Evolutionary conservation across 2,797 vertebrate genomes (phyloP).

Genomic region (Euphonia xanthogaster): DNA sequence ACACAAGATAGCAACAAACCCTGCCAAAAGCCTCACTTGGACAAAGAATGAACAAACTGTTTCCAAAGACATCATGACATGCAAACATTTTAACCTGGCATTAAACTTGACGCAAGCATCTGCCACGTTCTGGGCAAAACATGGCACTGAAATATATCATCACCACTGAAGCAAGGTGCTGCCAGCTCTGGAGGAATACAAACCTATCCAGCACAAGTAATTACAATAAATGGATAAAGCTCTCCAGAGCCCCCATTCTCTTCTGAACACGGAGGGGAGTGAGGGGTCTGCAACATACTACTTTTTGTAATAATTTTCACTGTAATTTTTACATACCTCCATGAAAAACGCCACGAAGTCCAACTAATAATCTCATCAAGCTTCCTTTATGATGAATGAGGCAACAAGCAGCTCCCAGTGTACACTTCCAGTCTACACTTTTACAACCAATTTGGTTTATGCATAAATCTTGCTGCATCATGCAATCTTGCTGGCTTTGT

Average conservation of each 20-base stretch:
- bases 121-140: neutral
- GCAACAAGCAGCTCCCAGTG: neutral
- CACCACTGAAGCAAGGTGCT: neutral
- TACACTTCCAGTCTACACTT: neutral
- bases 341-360: neutral
- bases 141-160: neutral
- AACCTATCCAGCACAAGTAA: neutral
- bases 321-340: neutral
- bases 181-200: neutral
- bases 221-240: neutral
- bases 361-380: neutral
- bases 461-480: neutral
- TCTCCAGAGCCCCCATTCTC: neutral
- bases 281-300: neutral
- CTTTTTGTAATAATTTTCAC: neutral
- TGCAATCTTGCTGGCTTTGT: neutral
- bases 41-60: neutral
- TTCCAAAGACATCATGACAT: neutral
- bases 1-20: neutral
- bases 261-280: neutral
- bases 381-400: neutral
- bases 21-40: neutral
- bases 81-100: conserved; percentile 29
- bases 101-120: neutral
- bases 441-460: neutral